Evolutionary conservation across 1,140 invertebrate species (phyloP).

Genomic region (Lepidurus packardi): DNA sequence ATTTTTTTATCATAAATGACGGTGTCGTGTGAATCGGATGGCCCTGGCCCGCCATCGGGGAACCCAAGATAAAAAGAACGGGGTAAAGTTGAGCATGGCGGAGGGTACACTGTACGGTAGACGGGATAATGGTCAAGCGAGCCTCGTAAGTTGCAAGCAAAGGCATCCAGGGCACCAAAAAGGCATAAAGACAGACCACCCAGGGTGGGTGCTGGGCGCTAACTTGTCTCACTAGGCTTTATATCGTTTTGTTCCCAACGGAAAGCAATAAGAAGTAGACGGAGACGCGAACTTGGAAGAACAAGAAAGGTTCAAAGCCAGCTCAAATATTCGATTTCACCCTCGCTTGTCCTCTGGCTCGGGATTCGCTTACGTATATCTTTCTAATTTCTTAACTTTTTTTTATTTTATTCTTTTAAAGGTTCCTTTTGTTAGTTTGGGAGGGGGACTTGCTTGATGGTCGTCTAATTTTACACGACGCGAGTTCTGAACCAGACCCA

Average conservation of each 20-base stretch:
- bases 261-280: not conserved
- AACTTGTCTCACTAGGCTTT: conserved; percentile 19
- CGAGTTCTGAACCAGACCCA: not conserved
- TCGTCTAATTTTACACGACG: conserved; percentile 17
- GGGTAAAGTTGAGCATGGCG: not conserved
- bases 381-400: too few species aligned
- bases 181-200: conserved; percentile 15
- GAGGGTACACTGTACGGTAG: not conserved
- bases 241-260: not conserved
- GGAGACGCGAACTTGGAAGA: not conserved
- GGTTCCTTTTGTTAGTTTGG: not conserved
- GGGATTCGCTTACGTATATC: not conserved
- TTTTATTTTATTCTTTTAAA: not conserved
- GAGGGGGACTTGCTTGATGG: not conserved
- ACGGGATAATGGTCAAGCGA: conserved; percentile 12
- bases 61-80: not conserved
- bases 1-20: conserved; percentile 6
- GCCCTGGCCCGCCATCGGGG: not conserved
- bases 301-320: not conserved
- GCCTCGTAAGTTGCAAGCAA: not conserved
- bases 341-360: not conserved
- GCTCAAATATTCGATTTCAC: not conserved
- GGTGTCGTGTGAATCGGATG: conserved; percentile 18
- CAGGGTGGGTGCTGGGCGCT: conserved; percentile 1
- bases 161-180: conserved; percentile 15